phyloP scores from a whole-genome alignment of 1,140 invertebrate species.

The Micrasema longulum region DNA sequence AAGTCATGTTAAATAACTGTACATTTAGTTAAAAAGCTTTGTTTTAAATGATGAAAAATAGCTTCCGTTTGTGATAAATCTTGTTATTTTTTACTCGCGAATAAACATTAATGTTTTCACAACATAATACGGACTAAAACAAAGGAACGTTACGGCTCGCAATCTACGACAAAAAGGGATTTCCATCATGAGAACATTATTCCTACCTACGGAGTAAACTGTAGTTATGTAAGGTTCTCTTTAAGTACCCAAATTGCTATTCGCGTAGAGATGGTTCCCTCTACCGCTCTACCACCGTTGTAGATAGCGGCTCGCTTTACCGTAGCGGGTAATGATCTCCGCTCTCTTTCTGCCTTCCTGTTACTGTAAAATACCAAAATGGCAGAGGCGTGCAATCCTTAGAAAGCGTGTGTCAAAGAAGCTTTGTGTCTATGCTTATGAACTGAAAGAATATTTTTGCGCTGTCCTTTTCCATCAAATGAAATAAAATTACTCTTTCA shows the following conservation, averaged over 20 bases:
- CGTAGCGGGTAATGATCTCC: constrained; percentile 33
- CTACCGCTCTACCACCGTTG: neutral
- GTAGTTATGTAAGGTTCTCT: too few species aligned
- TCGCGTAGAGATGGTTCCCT: constrained; percentile 6
- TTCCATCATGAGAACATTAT: neutral
- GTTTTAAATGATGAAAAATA: neutral
- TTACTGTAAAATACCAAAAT: neutral
- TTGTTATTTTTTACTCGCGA: neutral
- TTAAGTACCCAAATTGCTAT: constrained; percentile 22
- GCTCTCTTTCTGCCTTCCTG: constrained; percentile 3
- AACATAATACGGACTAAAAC: constrained; percentile 20
- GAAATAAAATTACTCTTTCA: too few species aligned
- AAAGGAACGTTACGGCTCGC: constrained; percentile 20
- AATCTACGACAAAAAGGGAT: constrained; percentile 27
- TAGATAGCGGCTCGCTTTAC: constrained; percentile 22
- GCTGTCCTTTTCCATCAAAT: too few species aligned
- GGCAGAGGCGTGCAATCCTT: neutral
- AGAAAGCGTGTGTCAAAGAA: too few species aligned
- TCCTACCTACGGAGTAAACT: neutral
- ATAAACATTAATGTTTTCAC: constrained; percentile 12
- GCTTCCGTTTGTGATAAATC: constrained; percentile 1
- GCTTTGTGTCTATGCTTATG: too few species aligned
- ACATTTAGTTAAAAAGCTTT: too few species aligned
- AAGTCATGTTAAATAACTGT: too few species aligned
- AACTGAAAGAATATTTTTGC: too few species aligned